Evolutionary conservation across 1,140 invertebrate genomes (phyloP).

Genomic region (Manduca sexta): DNA sequence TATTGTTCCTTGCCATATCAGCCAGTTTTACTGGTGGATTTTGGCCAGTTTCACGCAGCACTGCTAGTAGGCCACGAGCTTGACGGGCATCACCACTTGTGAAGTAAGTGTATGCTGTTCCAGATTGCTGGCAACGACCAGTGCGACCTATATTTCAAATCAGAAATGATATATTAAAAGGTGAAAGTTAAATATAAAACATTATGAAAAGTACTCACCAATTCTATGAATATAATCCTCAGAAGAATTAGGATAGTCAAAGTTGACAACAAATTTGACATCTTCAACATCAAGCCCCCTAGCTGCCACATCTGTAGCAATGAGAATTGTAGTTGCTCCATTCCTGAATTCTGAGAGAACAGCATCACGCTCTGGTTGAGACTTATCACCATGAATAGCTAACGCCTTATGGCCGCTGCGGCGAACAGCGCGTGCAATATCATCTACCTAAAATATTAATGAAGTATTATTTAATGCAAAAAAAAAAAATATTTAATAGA

Average conservation of each 20-base stretch:
- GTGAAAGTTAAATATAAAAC: not conserved
- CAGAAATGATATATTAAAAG: not conserved
- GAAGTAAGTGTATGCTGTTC: constrained; percentile 98
- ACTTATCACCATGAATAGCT: constrained; percentile 98
- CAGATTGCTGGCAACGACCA: constrained; percentile 92
- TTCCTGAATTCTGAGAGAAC: constrained; percentile 93
- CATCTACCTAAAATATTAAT: constrained; percentile 85
- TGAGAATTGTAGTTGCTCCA: constrained; percentile 94
- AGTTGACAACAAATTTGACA: constrained; percentile 99
- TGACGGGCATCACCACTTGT: constrained; percentile 92
- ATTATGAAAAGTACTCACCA: constrained; percentile 74
- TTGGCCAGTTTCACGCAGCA: constrained; percentile 94
- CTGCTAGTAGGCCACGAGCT: constrained; percentile 90
- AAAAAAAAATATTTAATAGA: not conserved
- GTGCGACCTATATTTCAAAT: constrained; percentile 80
- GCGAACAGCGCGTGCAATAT: constrained; percentile 92
- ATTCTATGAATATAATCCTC: constrained; percentile 99
- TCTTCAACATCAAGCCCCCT: constrained; percentile 98
- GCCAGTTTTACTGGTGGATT: constrained; percentile 80
- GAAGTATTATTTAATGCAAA: not conserved
- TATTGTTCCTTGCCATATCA: constrained; percentile 62
- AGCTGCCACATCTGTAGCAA: constrained; percentile 99
- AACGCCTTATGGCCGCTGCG: constrained; percentile 89
- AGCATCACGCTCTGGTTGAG: constrained; percentile 96
- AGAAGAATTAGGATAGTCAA: constrained; percentile 97